phyloP scores from a whole-genome alignment of 2,113 vertebrate genomes.

The Halichoeres trimaculatus region DNA sequence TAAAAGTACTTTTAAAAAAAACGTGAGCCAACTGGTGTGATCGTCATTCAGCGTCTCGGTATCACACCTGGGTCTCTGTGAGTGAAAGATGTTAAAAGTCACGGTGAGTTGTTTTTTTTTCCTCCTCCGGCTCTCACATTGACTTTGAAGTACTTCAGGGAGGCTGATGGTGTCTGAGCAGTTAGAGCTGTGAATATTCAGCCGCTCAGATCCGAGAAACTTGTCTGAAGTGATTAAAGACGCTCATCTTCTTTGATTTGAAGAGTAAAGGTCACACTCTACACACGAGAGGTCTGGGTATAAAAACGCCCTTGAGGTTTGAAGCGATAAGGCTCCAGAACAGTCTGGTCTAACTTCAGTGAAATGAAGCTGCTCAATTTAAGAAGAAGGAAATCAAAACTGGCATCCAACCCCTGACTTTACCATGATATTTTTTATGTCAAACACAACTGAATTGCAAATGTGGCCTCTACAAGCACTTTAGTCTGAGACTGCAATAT shows the following conservation, averaged over 20 bases:
- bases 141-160: slow-evolving; percentile 19
- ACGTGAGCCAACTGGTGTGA: too few relatives aligned
- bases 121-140: background rate
- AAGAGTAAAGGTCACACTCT: slow-evolving; percentile 23
- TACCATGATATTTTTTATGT: too few relatives aligned
- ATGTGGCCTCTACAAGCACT: too few relatives aligned
- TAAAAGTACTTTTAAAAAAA: too few relatives aligned
- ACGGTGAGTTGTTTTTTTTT: background rate
- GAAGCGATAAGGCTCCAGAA: background rate
- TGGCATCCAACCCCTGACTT: too few relatives aligned
- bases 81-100: slow-evolving; percentile 12
- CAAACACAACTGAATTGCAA: too few relatives aligned
- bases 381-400: background rate
- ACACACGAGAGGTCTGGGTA: background rate
- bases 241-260: slow-evolving; percentile 29
- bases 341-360: background rate
- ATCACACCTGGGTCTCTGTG: background rate
- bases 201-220: background rate
- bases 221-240: slow-evolving; percentile 29
- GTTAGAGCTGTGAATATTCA: slow-evolving; percentile 35
- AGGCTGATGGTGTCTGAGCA: background rate
- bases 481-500: too few relatives aligned
- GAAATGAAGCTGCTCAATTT: too few relatives aligned
- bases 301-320: background rate
- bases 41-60: background rate